Percentiles rank a stretch among this genome's conserved stretches.
Evolutionary conservation across 2,113 vertebrate genomes (phyloP).

Genomic region (Tinamus guttatus): DNA sequence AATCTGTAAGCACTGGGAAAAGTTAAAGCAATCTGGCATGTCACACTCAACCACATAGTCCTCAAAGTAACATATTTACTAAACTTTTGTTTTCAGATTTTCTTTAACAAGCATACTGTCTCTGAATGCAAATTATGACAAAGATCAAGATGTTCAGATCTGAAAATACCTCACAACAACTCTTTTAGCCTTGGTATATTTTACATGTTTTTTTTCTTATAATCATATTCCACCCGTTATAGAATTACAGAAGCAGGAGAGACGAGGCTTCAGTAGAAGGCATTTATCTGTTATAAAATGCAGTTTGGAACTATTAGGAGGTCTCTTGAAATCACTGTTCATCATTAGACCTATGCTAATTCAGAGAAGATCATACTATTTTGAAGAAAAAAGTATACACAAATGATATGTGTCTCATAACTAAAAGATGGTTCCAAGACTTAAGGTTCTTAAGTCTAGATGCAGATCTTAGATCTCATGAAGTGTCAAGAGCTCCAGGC

Average conservation of each 20-base stretch:
- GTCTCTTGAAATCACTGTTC: background rate
- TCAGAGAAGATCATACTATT: background rate
- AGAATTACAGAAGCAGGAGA: background rate
- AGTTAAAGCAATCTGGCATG: conserved; percentile 22
- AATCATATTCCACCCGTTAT: conserved; percentile 26
- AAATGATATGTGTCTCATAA: background rate
- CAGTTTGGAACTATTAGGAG: conserved; percentile 2
- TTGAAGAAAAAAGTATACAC: background rate
- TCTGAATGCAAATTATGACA: conserved; percentile 35
- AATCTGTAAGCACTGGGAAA: background rate
- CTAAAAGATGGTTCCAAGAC: background rate
- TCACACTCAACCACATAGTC: background rate
- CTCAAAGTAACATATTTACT: background rate
- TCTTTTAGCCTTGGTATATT: conserved; percentile 39
- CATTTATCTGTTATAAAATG: background rate
- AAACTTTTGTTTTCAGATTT: conserved; percentile 18
- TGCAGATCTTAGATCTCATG: background rate
- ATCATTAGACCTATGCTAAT: conserved; percentile 6
- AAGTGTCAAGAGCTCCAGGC: background rate
- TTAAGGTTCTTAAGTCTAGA: background rate
- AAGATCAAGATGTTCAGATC: conserved; percentile 51
- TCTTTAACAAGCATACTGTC: background rate
- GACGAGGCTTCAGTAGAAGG: background rate
- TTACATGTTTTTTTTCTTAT: background rate
- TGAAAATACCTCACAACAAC: conserved; percentile 46